phyloP scores from a whole-genome alignment of 2,113 vertebrate species.

The Pseudorectes ferrugineus region DNA sequence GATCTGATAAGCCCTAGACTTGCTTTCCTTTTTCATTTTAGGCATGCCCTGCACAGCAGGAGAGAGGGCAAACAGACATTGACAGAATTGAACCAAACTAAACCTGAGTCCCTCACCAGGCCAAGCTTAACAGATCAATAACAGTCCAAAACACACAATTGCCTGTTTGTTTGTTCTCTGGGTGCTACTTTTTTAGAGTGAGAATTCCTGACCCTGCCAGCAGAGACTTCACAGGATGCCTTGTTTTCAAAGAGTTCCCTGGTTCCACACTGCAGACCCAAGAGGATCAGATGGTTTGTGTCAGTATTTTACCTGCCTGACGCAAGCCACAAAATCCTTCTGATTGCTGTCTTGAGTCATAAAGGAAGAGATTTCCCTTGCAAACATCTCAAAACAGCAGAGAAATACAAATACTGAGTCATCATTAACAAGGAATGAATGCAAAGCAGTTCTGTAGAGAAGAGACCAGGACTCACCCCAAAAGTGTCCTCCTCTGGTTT shows the following conservation, averaged over 20 bases:
- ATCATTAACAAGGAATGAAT: neutral
- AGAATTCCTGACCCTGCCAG: slow-evolving; percentile 32
- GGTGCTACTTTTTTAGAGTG: neutral
- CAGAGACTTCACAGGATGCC: slow-evolving; percentile 2
- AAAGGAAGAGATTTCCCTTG: slow-evolving; percentile 1
- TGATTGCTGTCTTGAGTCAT: neutral
- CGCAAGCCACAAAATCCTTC: neutral
- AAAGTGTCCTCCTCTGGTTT: slow-evolving; percentile 93
- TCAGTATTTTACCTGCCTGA: neutral
- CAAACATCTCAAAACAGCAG: neutral
- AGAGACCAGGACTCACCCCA: slow-evolving; percentile 81
- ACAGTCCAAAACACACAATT: neutral
- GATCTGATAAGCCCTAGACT: neutral
- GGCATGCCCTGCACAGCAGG: neutral
- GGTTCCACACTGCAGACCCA: neutral
- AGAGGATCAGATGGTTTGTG: neutral
- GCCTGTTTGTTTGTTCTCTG: slow-evolving; percentile 18
- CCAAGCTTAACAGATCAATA: slow-evolving; percentile 17
- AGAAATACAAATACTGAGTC: neutral
- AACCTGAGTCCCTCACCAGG: neutral
- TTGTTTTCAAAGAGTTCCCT: neutral
- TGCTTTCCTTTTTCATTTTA: neutral
- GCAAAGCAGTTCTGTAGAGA: neutral
- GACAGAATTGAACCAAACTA: neutral
- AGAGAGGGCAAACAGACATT: neutral